Percentiles rank a stretch among this genome's conserved stretches.
These are phyloP conservation scores for Meles meles DNA, from an alignment of 2,113 vertebrate genomes.

Conservation along the genomic window DNA sequence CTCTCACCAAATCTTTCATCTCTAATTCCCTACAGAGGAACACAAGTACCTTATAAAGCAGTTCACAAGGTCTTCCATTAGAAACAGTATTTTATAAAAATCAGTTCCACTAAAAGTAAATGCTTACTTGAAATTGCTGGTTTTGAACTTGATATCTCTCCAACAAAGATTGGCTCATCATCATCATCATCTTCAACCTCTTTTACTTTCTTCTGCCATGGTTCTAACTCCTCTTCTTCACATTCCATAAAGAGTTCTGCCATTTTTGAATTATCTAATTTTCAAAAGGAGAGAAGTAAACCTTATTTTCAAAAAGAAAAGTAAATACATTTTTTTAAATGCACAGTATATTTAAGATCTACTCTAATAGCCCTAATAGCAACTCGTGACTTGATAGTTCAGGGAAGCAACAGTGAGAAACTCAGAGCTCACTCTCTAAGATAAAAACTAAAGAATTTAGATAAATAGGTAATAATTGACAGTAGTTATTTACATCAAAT, in stretches of 20 bases:
- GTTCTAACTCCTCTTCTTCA: constrained; percentile 98
- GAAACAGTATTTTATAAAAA: constrained; percentile 23
- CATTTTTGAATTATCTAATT: constrained; percentile 83
- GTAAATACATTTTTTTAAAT: not conserved
- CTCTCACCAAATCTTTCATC: not conserved
- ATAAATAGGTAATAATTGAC: not conserved
- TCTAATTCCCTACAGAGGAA: not conserved
- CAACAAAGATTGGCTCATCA: constrained; percentile 96
- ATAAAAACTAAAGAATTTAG: not conserved
- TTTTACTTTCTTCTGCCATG: constrained; percentile 94
- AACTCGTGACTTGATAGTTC: constrained; percentile 26
- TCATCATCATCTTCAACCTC: constrained; percentile 89
- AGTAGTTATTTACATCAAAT: not conserved
- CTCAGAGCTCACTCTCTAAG: not conserved
- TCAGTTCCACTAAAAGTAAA: constrained; percentile 27
- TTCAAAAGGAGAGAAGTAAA: constrained; percentile 44
- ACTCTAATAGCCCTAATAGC: constrained; percentile 23
- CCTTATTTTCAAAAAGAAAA: constrained; percentile 35
- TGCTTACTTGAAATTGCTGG: constrained; percentile 83
- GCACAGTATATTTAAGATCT: not conserved
- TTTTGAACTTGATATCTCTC: constrained; percentile 92
- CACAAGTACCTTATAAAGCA: not conserved
- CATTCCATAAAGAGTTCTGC: constrained; percentile 99
- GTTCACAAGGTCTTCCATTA: not conserved
- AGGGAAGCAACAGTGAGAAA: constrained; percentile 15